Evolutionary conservation across 1,140 invertebrate species (phyloP), one percentile per base, ranked within the genome.

Genomic region (Zaprionus ornatus): DNA sequence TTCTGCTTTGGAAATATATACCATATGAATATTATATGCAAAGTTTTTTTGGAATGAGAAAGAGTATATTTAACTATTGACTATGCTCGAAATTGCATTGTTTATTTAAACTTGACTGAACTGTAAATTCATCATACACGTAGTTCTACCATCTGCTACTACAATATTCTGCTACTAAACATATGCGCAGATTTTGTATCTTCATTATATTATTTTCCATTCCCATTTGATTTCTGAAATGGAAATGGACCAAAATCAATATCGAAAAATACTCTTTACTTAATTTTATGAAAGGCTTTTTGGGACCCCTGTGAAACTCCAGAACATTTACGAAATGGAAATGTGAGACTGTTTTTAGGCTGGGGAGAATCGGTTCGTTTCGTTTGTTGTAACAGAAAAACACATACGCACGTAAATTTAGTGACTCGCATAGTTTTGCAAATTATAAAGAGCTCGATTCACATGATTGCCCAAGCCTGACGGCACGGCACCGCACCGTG

Each of bases 381-480:
- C n/a, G 40, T 9, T 42, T 15, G n/a, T 45, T 45, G 9, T 45
- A 45, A 45, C 1, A 45, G 42, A 48, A 48, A 48, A 48, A 32
- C 50, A 57, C 37, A 70, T 59, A 62, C 40, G 23, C 35, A 55
- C 63, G 48, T 54, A 66, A 60, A 63, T 40, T 64, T 71, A 75
- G 67, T 70, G 61, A 75, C 65, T 77, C 83, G 78, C 67, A 85
- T 90, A 90, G 86, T 91, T 91, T 86, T 69, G 72, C 78, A 78
- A 91, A 85, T 91, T 91, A 91, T 82, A 91, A 85, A 88, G 79
- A 91, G 88, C 77, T 91, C 84, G 81, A 91, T 91, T 85, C 88
- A 91, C 88, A 91, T 91, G 88, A 91, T 91, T 91, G 88, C 81
- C 76, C 83, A 90, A 85, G 85, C 40, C 40, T 7, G 40, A 45